A percentile compares a stretch with the other conserved stretches of the same genome.
phyloP scores from a whole-genome alignment of 2,888 invertebrate species.

The Clanis bilineata region DNA sequence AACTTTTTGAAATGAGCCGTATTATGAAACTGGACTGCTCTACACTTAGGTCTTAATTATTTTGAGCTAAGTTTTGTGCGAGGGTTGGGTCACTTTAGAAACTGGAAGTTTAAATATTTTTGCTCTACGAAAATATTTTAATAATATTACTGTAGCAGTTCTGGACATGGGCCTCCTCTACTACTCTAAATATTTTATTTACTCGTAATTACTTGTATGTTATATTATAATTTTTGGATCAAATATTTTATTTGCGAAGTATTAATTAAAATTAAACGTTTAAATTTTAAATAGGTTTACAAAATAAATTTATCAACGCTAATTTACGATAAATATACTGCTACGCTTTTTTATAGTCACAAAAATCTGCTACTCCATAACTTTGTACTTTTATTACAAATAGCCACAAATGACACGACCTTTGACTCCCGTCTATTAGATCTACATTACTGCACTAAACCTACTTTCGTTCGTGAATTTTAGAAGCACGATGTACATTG shows the following conservation, averaged over 20 bases:
- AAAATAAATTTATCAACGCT: too few species aligned
- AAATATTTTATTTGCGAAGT: too few species aligned
- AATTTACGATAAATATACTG: too few species aligned
- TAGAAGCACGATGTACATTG: conserved; percentile 38
- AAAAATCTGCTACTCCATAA: not conserved
- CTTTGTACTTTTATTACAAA: conserved; percentile 1
- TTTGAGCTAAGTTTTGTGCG: not conserved
- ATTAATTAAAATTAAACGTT: too few species aligned
- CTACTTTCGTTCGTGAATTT: conserved; percentile 5
- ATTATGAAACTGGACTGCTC: conserved; percentile 3
- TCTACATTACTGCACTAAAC: not conserved
- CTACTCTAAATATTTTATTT: too few species aligned
- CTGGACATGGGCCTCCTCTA: too few species aligned
- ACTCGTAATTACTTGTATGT: too few species aligned
- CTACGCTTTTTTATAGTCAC: not conserved
- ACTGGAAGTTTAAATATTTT: not conserved
- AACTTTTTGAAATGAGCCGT: conserved; percentile 8
- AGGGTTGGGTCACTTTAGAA: not conserved
- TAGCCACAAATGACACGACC: conserved; percentile 6
- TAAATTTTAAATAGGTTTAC: too few species aligned
- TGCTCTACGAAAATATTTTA: not conserved
- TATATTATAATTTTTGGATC: too few species aligned
- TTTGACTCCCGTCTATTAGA: conserved; percentile 2
- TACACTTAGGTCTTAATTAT: not conserved
- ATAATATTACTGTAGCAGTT: not conserved